phyloP scores from a whole-genome alignment of 2,113 vertebrate genomes.

The Tupaia tana region DNA sequence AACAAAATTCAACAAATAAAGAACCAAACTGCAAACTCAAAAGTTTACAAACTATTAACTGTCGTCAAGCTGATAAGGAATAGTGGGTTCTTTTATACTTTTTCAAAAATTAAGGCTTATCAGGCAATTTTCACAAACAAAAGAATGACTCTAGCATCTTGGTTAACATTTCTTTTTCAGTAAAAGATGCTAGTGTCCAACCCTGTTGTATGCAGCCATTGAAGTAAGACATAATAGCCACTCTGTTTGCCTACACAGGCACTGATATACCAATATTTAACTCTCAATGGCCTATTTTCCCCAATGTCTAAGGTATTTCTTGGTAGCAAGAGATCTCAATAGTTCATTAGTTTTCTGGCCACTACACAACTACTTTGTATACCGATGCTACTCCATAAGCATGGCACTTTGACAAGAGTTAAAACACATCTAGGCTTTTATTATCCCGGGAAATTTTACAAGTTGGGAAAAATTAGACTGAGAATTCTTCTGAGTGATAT shows the following conservation, averaged over 20 bases:
- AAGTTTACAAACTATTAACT: slow-evolving; percentile 61
- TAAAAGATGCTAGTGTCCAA: slow-evolving; percentile 81
- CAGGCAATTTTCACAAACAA: slow-evolving; percentile 70
- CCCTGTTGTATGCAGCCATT: slow-evolving; percentile 82
- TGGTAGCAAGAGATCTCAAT: slow-evolving; percentile 24
- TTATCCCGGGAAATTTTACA: slow-evolving; percentile 4
- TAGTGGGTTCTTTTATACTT: slow-evolving; percentile 34
- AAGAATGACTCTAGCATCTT: slow-evolving; percentile 72
- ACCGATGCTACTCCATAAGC: not conserved
- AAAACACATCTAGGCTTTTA: slow-evolving; percentile 42
- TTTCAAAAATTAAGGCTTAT: slow-evolving; percentile 72
- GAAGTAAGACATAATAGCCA: slow-evolving; percentile 82
- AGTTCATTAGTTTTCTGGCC: slow-evolving; percentile 49
- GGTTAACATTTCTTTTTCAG: slow-evolving; percentile 82
- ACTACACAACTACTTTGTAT: slow-evolving; percentile 37
- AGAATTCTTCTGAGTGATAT: slow-evolving; percentile 33
- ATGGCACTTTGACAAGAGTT: not conserved
- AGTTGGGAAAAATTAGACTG: slow-evolving; percentile 31
- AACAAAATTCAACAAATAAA: slow-evolving; percentile 22
- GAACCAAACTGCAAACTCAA: slow-evolving; percentile 53
- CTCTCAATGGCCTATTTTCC: slow-evolving; percentile 60
- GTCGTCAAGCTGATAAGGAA: slow-evolving; percentile 27
- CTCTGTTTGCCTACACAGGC: slow-evolving; percentile 84
- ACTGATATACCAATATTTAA: slow-evolving; percentile 69
- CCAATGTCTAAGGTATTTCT: slow-evolving; percentile 53